Base-by-base conservation (phyloP, 2,113 vertebrate species). In the Miniopterus natalensis region DNA sequence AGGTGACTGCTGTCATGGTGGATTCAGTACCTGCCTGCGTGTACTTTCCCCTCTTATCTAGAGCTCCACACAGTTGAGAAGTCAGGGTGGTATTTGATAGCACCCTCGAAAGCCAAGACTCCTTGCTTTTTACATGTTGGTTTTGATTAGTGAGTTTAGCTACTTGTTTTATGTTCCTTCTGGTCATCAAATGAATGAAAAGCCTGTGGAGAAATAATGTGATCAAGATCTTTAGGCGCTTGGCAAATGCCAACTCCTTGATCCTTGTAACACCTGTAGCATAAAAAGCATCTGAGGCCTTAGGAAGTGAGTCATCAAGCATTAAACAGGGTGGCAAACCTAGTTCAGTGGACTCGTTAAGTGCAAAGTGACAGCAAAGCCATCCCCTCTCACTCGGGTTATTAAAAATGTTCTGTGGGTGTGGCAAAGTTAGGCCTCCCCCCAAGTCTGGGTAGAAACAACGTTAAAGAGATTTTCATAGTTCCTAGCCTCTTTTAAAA, bases 291-390 rank as follows among this genome's bases (percentile, higher is more conserved):
- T 18, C 63, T 49, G 17, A 80, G 47, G 45, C 6, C 29, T 87
- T 61, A 79, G 53, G 90, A 83, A 90, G 15, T 75, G 66, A 95
- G 61, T 77, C 59, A 55, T 17, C 27, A 59, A 94, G n/a, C 63
- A 89, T 27, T 79, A 75, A 47, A 68, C 2, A 13, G 15, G 15
- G 8, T 47, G 73, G 15, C 6, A 40, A 51, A 45, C 10, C 36
- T 89, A 63, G 20, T 86, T 95, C 51, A 25, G 23, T 68, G 78
- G 59, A n/a, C 73, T 83, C 13, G 29, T 77, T 71, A 74, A 91
- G 49, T 18, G 78, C 3, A 15, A 49, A 61, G 0, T 65, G 89
- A 96, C 31, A 65, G 59, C 78, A 81, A 92, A 87, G 15, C 47
- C 75, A 59, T 25, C 6, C 5, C 2, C 29, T n/a, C 75, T 84